Percentiles rank a stretch among this genome's conserved stretches.
phyloP scores from a whole-genome alignment of 1,140 invertebrate genomes.

The Campoletis sonorensis region DNA sequence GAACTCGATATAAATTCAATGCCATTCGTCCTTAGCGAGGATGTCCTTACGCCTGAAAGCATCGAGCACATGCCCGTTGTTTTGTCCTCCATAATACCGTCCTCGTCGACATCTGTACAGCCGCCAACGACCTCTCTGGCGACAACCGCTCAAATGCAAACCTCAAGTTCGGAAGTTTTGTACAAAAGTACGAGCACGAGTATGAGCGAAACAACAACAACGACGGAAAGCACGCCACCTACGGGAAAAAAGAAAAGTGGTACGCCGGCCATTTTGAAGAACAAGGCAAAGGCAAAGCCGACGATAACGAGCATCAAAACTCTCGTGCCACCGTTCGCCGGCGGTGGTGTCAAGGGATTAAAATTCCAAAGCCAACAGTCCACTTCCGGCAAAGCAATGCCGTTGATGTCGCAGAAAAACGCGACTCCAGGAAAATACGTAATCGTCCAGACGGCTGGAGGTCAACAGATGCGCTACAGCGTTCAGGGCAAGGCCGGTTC shows the following conservation, averaged over 20 bases:
- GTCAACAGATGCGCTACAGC: conserved; percentile 68
- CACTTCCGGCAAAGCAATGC: conserved; percentile 55
- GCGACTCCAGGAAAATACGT: conserved; percentile 79
- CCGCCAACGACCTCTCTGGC: conserved; percentile 49
- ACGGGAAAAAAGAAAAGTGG: conserved; percentile 68
- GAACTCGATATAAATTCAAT: conserved; percentile 85
- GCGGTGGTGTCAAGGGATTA: conserved; percentile 64
- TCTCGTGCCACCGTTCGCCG: conserved; percentile 67
- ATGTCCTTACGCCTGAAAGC: conserved; percentile 79
- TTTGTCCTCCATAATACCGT: conserved; percentile 78
- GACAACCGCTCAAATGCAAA: conserved; percentile 49
- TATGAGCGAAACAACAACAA: conserved; percentile 30
- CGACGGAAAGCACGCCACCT: conserved; percentile 37
- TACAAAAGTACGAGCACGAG: conserved; percentile 37
- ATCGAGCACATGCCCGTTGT: conserved; percentile 83
- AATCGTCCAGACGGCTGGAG: conserved; percentile 77
- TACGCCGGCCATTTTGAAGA: conserved; percentile 71
- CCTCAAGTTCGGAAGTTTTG: background rate
- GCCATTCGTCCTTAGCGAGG: conserved; percentile 84
- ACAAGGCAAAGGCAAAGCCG: conserved; percentile 70
- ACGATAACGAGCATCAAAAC: conserved; percentile 73
- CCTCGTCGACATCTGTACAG: conserved; percentile 48
- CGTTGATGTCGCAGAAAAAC: conserved; percentile 62
- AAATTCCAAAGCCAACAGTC: conserved; percentile 62
- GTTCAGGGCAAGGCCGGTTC: conserved; percentile 64